Evolutionary conservation across 2,113 vertebrate genomes (phyloP).

Genomic region (Entosphenus tridentatus): DNA sequence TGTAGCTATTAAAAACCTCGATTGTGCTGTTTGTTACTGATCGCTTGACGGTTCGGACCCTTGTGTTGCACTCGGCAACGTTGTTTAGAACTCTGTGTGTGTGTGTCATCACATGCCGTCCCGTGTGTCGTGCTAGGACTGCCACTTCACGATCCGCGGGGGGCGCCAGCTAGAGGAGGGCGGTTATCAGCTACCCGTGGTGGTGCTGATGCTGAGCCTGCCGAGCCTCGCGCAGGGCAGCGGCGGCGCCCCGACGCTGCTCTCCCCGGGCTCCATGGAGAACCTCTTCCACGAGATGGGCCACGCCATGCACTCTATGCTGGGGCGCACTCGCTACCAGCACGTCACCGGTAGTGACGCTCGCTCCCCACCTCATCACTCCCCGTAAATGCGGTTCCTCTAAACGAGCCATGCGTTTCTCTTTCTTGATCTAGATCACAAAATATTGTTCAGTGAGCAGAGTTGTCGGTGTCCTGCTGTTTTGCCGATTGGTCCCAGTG

Average conservation of each 20-base stretch:
- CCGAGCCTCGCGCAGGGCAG: constrained; percentile 28
- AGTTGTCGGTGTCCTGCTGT: no score
- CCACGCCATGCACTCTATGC: constrained; percentile 95
- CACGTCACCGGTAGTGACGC: constrained; percentile 54
- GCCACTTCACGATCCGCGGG: constrained; percentile 88
- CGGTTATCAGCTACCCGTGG: constrained; percentile 70
- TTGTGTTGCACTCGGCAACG: no score
- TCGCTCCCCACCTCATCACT: no score
- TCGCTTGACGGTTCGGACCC: no score
- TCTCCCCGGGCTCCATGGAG: constrained; percentile 88
- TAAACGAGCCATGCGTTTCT: no score
- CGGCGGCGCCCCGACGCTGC: constrained; percentile 32
- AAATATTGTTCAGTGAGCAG: no score
- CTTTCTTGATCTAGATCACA: no score
- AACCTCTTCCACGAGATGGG: constrained; percentile 99
- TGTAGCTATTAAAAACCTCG: no score
- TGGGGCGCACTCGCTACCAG: constrained; percentile 77
- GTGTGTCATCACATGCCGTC: background rate
- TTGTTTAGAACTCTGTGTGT: constrained; percentile 5
- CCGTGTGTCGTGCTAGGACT: constrained; percentile 33
- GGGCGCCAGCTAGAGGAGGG: constrained; percentile 45
- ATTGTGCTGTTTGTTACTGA: no score
- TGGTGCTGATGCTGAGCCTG: constrained; percentile 81
- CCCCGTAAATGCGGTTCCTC: no score
- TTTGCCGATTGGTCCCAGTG: no score